Percentiles rank a stretch among this genome's conserved stretches.
phyloP scores from a whole-genome alignment of 64 coral and sea anemone genomes.

The Actinia tenebrosa region DNA sequence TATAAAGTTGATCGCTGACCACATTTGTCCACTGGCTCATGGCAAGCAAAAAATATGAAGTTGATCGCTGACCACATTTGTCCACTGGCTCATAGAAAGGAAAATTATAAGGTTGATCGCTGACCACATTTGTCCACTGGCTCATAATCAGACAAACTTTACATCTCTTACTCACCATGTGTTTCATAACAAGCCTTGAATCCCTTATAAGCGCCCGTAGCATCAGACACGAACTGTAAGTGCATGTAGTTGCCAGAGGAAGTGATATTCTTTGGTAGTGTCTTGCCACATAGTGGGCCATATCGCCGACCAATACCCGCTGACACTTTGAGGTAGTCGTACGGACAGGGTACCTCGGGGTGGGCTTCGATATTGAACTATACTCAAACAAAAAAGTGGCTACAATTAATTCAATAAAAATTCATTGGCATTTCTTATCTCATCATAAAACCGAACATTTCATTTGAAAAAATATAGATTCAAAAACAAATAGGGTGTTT shows the following conservation, averaged over 20 bases:
- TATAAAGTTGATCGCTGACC: no score
- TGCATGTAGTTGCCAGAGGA: constrained; percentile 68
- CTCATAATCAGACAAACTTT: neutral
- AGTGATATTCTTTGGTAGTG: constrained; percentile 55
- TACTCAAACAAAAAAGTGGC: neutral
- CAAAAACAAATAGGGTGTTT: no score
- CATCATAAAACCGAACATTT: no score
- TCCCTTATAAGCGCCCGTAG: constrained; percentile 57
- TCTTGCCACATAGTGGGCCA: constrained; percentile 58
- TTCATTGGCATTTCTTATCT: no score
- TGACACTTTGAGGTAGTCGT: constrained; percentile 68
- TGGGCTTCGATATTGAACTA: constrained; percentile 76
- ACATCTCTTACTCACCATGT: constrained; percentile 32
- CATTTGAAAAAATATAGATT: no score
- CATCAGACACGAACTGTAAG: constrained; percentile 62
- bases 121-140: no score
- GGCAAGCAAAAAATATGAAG: no score
- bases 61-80: no score
- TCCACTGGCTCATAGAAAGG: no score
- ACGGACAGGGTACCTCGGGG: constrained; percentile 58
- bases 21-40: no score
- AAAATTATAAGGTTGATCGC: no score
- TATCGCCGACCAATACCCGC: constrained; percentile 30
- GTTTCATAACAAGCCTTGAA: constrained; percentile 76
- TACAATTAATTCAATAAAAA: neutral